Evolutionary conservation across 1,140 invertebrate genomes (phyloP), one percentile per base, ranked within the genome.

Genomic region (Drosophila sucinea): DNA sequence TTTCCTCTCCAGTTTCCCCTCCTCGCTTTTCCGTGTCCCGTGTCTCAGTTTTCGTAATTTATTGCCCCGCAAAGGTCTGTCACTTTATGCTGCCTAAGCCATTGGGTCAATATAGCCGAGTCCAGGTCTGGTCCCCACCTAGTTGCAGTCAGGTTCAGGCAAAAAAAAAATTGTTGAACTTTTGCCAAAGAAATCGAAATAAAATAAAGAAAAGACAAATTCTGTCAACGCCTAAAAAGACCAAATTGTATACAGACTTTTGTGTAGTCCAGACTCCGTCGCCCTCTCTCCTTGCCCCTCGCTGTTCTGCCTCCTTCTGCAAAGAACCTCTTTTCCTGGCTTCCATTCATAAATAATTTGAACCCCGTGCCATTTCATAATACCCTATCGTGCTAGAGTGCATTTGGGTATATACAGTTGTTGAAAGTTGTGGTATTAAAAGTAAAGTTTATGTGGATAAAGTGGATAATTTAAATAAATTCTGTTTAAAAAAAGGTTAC

Each of bases 61-160:
- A 79, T 77, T 80, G 73, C 77, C 70, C 57, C 69, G 30, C 67
- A 5, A 77, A 57, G 64, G 68, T 61, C 71, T 75, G 67, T 55
- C 77, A 76, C 69, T 61, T 79, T 79, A 76, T 68, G 60, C 70
- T 83, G 84, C 79, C 79, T 86, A 86, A 86, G 87, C 83, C 83
- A 87, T 73, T 71, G 76, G 79, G 83, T 86, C 83, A 87, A 86
- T 86, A 86, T 3, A 38, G 35, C 72, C 60, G 29, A 35, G 57
- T 58, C 30, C 56, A 33, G 55, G 30, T 33, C 30, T 33, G n/a
- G n/a, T 8, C 56, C n/a, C 17, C 32, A 35, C 17, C n/a, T 23
- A 58, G 56, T 3, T 32, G 11, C 32, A 32, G 33, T 58, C 33
- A 35, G 30, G 30, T 58, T 17, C 32, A 35, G 17, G 33, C 32